Conservation (phyloP, 2,797 vertebrate species). For the Cuculus canorus region DNA sequence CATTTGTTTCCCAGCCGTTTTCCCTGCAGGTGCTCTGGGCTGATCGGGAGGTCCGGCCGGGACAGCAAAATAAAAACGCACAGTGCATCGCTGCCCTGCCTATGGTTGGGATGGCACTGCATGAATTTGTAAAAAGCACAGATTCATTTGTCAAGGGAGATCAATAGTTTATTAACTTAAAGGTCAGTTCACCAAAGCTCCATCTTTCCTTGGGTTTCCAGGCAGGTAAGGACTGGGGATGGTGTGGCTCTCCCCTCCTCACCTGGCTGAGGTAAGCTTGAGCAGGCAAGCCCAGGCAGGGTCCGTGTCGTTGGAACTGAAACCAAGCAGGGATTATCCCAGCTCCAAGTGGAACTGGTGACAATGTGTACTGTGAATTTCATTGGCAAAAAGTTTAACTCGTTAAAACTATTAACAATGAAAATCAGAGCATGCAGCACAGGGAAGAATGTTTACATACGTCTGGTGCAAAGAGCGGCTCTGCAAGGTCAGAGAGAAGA, state of each 20-base stretch:
- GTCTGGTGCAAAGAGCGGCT: slow-evolving; percentile 57
- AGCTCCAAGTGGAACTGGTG: slow-evolving; percentile 16
- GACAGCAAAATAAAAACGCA: background rate
- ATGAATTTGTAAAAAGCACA: slow-evolving; percentile 30
- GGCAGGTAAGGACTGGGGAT: background rate
- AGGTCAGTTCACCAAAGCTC: slow-evolving; percentile 62
- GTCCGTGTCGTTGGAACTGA: slow-evolving; percentile 30
- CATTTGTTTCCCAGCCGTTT: background rate
- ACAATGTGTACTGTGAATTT: slow-evolving; percentile 60
- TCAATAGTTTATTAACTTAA: slow-evolving; percentile 80
- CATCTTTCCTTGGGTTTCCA: slow-evolving; percentile 22
- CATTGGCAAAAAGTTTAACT: slow-evolving; percentile 67
- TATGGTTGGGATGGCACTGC: background rate
- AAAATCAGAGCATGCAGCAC: slow-evolving; percentile 63
- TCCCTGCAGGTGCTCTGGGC: background rate
- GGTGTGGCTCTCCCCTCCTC: slow-evolving; percentile 31
- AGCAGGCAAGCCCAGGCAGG: slow-evolving; percentile 34
- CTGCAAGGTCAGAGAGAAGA: slow-evolving; percentile 25
- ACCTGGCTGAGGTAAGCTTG: slow-evolving; percentile 19
- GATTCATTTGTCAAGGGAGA: slow-evolving; percentile 36
- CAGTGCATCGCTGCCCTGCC: background rate
- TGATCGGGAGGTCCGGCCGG: background rate
- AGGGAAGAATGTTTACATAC: slow-evolving; percentile 62
- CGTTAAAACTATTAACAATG: slow-evolving; percentile 66
- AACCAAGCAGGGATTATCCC: slow-evolving; percentile 55